Percentiles rank a stretch among this genome's conserved stretches.
phyloP scores from a whole-genome alignment of 2,888 invertebrate genomes.

The Latrodectus hesperus region DNA sequence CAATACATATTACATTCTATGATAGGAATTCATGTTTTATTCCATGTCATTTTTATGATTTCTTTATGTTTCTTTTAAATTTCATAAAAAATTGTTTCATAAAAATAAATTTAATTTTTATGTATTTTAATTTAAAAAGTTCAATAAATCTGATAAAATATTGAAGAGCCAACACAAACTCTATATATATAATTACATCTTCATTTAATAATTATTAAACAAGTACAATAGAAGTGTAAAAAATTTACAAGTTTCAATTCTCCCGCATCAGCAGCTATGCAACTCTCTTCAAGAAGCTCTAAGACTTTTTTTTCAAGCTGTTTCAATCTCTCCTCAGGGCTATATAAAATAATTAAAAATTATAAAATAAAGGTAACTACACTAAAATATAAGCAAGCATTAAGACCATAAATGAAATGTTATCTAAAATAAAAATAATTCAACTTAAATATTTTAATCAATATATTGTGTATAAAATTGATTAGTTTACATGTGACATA shows the following conservation, averaged over 20 bases:
- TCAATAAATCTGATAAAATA: no score
- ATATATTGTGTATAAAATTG: not conserved
- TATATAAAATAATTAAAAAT: slow-evolving; percentile 73
- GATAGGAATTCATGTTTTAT: no score
- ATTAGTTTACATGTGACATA: not conserved
- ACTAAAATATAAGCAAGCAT: not conserved
- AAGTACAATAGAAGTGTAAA: not conserved
- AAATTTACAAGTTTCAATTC: slow-evolving; percentile 78
- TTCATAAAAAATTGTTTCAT: no score
- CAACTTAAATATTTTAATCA: not conserved
- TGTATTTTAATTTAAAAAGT: no score
- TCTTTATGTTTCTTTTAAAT: no score
- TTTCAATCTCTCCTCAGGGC: slow-evolving; percentile 93
- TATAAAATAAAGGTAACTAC: not conserved
- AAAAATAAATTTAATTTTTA: no score
- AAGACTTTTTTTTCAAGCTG: slow-evolving; percentile 91
- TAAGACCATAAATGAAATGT: not conserved
- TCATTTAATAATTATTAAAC: no score
- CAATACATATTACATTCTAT: no score
- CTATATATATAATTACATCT: no score
- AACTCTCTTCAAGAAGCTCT: slow-evolving; percentile 92
- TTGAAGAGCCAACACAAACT: no score
- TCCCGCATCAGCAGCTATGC: slow-evolving; percentile 81
- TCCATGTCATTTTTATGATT: no score
- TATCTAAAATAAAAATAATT: no score